A percentile compares a stretch with the other conserved stretches of the same genome.
Conservation (phyloP, 2,113 vertebrate species). For the Corythornis vintsioides region DNA sequence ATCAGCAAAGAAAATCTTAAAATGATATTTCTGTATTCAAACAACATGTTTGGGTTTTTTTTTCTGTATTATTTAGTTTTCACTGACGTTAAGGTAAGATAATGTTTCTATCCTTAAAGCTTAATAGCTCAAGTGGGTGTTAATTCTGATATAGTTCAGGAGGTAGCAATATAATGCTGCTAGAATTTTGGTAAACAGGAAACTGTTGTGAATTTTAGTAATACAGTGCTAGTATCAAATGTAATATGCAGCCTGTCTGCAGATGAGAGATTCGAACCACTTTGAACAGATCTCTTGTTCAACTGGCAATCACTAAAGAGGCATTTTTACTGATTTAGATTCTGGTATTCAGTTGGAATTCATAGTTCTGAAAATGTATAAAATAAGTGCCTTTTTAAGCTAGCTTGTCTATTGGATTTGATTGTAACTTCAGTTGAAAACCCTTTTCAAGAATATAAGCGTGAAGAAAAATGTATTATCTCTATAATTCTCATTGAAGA, state of each 20-base stretch:
- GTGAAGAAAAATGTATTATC: conserved; percentile 8
- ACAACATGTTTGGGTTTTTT: background rate
- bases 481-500: conserved; percentile 16
- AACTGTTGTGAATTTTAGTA: conserved; percentile 34
- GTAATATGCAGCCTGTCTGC: conserved; percentile 45
- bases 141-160: conserved; percentile 43
- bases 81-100: conserved; percentile 2
- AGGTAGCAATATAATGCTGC: conserved; percentile 17
- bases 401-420: conserved; percentile 35
- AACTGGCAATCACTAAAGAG: conserved; percentile 58
- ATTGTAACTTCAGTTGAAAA: conserved; percentile 3
- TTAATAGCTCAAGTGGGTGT: conserved; percentile 39
- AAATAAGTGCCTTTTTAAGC: conserved; percentile 51
- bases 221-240: conserved; percentile 27
- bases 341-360: conserved; percentile 50
- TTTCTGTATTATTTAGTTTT: conserved; percentile 50
- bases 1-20: background rate
- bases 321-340: conserved; percentile 56
- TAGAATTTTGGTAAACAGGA: conserved; percentile 51
- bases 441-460: conserved; percentile 17
- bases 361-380: conserved; percentile 49
- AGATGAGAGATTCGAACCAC: conserved; percentile 46
- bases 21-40: background rate
- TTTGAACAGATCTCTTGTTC: conserved; percentile 60
- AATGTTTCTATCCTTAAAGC: conserved; percentile 30